Evolutionary conservation across 2,113 vertebrate species (phyloP), one percentile per base, ranked within the genome.

Genomic region (Malurus melanocephalus): DNA sequence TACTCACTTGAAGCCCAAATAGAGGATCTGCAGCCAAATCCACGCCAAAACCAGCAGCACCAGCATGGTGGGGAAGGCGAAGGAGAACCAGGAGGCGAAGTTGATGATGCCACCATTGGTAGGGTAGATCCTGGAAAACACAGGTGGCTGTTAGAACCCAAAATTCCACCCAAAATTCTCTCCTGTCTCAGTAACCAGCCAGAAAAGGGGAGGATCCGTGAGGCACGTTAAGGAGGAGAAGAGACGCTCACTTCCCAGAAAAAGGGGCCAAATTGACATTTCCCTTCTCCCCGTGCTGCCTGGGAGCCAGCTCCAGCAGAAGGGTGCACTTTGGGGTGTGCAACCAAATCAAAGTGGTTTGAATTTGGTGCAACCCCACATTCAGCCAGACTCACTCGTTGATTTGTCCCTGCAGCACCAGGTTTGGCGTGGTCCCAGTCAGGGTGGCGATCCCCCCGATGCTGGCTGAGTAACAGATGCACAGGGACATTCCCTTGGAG

Each of bases 401-500:
- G 4, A 99, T 10, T 94, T 99, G 99, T 91, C 98, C 99, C 93
- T 99, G 98, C 48, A 99, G 96, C 87, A 99, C 98, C 94, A 99
- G 97, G 75, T 99, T 99, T 57, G 99, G 98, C 1, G 98, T 96
- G 13, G 98, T 99, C 69, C 99, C 99, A 0, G 99, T 99, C 82
- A 99, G 97, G 1, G 99, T 99, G 66, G 99, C 98, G 0, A 98
- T 99, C 59, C 99, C 99, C 23, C 99, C 99, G 3, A 99, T 99
- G 95, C 98, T 99, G 94, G 99, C 95, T 0, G 99, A 96, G 78
- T 99, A 99, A 87, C 98, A 99, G 82, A 99, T 98, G 0, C 95
- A 96, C 46, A 99, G 97, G 87, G 97, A 98, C 97, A 99, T 97
- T 35, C 98, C 98, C 96, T 99, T 98, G 94, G 85, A 97, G 49